phyloP scores from a whole-genome alignment of 2,888 invertebrate species.

The Pelosia muscerda region DNA sequence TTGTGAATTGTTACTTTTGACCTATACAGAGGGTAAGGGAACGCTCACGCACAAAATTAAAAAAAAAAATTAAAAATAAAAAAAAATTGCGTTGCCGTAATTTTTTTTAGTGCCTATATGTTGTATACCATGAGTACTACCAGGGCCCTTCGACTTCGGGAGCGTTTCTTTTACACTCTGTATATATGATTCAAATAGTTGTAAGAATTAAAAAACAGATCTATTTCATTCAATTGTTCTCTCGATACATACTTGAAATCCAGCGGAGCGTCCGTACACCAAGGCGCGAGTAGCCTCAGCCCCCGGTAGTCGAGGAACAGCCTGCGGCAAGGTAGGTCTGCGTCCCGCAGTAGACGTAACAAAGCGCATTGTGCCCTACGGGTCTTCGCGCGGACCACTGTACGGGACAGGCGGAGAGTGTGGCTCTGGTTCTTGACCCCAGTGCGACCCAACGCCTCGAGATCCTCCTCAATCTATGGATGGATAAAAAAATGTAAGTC shows the following conservation, averaged over 20 bases:
- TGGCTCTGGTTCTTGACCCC: constrained; percentile 96
- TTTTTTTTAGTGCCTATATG: too few relatives aligned
- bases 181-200: too few relatives aligned
- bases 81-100: too few relatives aligned
- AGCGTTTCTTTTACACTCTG: too few relatives aligned
- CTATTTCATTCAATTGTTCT: too few relatives aligned
- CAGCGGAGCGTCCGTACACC: constrained; percentile 93
- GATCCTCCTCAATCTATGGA: constrained; percentile 93
- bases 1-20: too few relatives aligned
- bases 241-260: constrained; percentile 73
- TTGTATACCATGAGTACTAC: too few relatives aligned
- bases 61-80: too few relatives aligned
- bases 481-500: not conserved
- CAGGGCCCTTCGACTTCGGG: too few relatives aligned
- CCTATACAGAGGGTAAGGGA: too few relatives aligned
- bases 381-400: constrained; percentile 97
- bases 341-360: constrained; percentile 92
- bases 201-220: too few relatives aligned
- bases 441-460: constrained; percentile 91
- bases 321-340: constrained; percentile 93
- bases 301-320: constrained; percentile 98
- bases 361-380: constrained; percentile 91
- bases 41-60: too few relatives aligned
- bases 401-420: constrained; percentile 94
- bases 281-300: constrained; percentile 95